Conservation (phyloP, 2,888 invertebrate species). For the Acanthosepion pharaonis region DNA sequence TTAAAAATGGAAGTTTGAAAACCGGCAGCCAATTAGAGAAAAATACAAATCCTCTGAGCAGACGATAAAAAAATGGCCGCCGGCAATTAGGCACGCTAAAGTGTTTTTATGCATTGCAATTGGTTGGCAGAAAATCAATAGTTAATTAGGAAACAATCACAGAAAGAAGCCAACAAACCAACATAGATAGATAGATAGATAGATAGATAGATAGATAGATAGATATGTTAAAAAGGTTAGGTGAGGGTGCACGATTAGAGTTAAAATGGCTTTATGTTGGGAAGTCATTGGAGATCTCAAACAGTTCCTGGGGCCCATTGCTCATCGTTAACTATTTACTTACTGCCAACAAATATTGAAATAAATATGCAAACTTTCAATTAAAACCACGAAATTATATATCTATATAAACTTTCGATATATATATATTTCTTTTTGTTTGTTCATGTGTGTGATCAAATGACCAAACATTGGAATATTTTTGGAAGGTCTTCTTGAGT, state of each 20-base stretch:
- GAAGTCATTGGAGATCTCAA: not conserved
- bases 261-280: not conserved
- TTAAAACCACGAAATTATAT: not conserved
- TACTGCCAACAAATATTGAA: not conserved
- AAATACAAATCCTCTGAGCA: slow-evolving; percentile 25
- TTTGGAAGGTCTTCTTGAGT: no score
- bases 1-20: slow-evolving; percentile 33
- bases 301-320: slow-evolving; percentile 16
- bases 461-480: no score
- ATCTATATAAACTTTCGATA: no score
- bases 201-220: not conserved
- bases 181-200: not conserved
- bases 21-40: not conserved
- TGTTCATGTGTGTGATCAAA: no score
- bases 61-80: not conserved
- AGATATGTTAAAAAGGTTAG: not conserved
- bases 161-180: not conserved
- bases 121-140: slow-evolving; percentile 33
- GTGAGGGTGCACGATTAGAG: not conserved
- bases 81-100: not conserved
- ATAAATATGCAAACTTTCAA: not conserved
- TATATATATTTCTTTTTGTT: not conserved
- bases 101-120: slow-evolving; percentile 33
- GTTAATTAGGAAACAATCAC: slow-evolving; percentile 23
- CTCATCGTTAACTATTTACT: not conserved